Percentiles rank a stretch among this genome's conserved stretches.
These are phyloP conservation scores for Patella ulyssiponensis DNA, from an alignment of 2,888 invertebrate species.

Conservation along the genomic window DNA sequence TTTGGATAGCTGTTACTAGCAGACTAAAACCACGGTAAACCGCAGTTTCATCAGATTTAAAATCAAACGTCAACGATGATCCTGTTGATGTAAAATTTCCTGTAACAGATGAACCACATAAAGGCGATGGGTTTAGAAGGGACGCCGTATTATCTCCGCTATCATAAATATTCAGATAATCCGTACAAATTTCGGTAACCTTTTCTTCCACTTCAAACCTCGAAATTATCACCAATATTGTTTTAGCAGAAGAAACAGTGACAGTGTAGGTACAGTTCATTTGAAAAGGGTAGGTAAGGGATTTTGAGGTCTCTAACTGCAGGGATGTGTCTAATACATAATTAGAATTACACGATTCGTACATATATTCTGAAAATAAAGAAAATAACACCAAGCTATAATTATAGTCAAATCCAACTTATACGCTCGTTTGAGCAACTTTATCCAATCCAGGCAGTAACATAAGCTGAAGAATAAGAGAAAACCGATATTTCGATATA, in stretches of 20 bases:
- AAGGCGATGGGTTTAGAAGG: constrained; percentile 24
- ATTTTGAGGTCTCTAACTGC: neutral
- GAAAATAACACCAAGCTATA: too few species aligned
- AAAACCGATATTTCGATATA: too few species aligned
- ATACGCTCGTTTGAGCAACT: too few species aligned
- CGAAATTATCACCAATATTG: neutral
- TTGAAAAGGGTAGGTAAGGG: neutral
- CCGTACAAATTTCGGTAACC: constrained; percentile 28
- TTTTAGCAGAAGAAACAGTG: neutral
- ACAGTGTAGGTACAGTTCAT: neutral
- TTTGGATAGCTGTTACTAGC: constrained; percentile 23
- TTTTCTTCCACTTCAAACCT: constrained; percentile 36
- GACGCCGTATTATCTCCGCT: constrained; percentile 20
- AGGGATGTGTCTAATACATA: neutral
- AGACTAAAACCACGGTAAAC: constrained; percentile 34
- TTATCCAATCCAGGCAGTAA: too few species aligned
- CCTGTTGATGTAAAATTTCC: constrained; percentile 26
- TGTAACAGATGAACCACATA: constrained; percentile 32
- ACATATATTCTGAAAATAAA: constrained; percentile 1
- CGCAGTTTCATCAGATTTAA: constrained; percentile 32
- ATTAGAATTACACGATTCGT: neutral
- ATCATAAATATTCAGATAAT: constrained; percentile 38
- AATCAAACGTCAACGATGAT: constrained; percentile 26
- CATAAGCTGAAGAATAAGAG: too few species aligned
- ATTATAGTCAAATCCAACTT: too few species aligned